Conservation (phyloP, 2,888 invertebrate species). For the Hyalella azteca region DNA sequence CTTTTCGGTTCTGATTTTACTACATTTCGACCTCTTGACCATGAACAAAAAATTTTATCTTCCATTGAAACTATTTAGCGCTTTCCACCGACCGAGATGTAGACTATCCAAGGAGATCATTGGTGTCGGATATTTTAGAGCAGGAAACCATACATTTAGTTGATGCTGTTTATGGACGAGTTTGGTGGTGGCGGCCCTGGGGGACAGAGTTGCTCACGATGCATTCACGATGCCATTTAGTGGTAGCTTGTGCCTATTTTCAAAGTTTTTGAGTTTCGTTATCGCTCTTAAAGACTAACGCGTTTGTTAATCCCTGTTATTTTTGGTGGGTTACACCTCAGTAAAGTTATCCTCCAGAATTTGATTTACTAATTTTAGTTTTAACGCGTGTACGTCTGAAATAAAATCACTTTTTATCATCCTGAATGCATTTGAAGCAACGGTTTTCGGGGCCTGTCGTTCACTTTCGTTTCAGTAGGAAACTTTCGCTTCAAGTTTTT, state of each 20-base stretch:
- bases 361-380: not conserved
- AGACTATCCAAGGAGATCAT: too few relatives aligned
- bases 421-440: not conserved
- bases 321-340: not conserved
- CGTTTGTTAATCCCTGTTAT: not conserved
- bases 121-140: too few relatives aligned
- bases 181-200: too few relatives aligned
- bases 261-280: not conserved
- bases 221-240: too few relatives aligned
- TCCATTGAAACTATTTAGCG: too few relatives aligned
- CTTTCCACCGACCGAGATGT: too few relatives aligned
- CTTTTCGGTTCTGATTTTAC: too few relatives aligned
- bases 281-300: not conserved
- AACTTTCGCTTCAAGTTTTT: constrained; percentile 1
- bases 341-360: not conserved
- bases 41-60: too few relatives aligned
- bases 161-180: too few relatives aligned
- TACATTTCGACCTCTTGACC: too few relatives aligned
- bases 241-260: not conserved
- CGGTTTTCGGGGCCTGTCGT: not conserved
- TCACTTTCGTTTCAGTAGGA: not conserved
- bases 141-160: too few relatives aligned
- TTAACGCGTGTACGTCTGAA: not conserved
- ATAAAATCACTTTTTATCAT: constrained; percentile 7
- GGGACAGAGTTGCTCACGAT: too few relatives aligned